Percentiles rank a stretch among this genome's conserved stretches.
Evolutionary conservation across 1,140 invertebrate genomes (phyloP).

Genomic region (Leptopilina boulardi): DNA sequence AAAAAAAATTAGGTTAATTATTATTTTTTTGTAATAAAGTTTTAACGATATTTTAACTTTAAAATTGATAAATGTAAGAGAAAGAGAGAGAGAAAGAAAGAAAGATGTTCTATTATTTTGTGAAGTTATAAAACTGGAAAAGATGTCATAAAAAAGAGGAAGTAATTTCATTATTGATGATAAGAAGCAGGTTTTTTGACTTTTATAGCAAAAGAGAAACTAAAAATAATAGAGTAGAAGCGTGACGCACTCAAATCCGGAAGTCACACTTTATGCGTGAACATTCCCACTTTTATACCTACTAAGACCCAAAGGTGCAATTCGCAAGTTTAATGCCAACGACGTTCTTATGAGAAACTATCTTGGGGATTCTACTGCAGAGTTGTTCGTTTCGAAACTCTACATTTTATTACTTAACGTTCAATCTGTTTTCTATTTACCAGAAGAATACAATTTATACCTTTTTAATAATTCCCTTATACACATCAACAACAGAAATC

Average conservation of each 20-base stretch:
- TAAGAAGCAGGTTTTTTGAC: neutral
- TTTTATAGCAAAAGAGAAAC: conserved; percentile 24
- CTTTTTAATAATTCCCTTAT: too few relatives aligned
- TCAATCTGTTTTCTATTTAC: conserved; percentile 26
- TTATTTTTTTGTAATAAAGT: too few relatives aligned
- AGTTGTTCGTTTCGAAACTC: neutral
- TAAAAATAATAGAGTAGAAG: conserved; percentile 6
- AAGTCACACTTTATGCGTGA: conserved; percentile 23
- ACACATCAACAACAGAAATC: too few relatives aligned
- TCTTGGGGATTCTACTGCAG: neutral
- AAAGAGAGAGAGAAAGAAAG: too few relatives aligned
- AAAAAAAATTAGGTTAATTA: too few relatives aligned
- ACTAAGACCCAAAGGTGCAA: conserved; percentile 11
- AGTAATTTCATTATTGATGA: conserved; percentile 1
- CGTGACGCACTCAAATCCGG: conserved; percentile 1
- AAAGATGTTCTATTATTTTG: neutral
- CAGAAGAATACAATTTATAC: too few relatives aligned
- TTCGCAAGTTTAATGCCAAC: conserved; percentile 11
- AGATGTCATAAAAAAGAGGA: neutral
- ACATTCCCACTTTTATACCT: conserved; percentile 15
- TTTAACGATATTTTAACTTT: too few relatives aligned
- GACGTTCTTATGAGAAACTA: conserved; percentile 25
- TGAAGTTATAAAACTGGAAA: neutral
- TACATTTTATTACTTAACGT: conserved; percentile 21
- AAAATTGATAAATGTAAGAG: neutral